Percentiles rank a stretch among this genome's conserved stretches.
Evolutionary conservation across 2,113 vertebrate genomes (phyloP).

Genomic region (Speoplatyrhinus poulsoni): DNA sequence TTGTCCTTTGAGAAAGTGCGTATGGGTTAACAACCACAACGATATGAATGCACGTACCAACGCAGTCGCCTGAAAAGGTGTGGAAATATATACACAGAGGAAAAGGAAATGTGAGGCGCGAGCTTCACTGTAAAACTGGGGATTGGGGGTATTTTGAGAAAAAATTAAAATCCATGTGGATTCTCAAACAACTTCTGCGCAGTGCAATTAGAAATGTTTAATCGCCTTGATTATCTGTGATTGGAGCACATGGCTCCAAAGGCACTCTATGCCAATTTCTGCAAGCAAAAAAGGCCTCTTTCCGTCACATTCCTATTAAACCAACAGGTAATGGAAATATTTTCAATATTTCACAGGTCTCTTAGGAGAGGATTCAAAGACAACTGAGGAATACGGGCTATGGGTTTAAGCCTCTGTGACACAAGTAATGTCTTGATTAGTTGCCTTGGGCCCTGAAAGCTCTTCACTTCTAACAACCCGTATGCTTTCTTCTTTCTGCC

Average conservation of each 20-base stretch:
- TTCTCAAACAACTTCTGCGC: constrained; percentile 65
- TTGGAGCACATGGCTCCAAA: constrained; percentile 41
- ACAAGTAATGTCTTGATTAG: constrained; percentile 75
- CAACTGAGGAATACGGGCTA: neutral
- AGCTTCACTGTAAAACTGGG: constrained; percentile 70
- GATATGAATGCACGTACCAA: constrained; percentile 19
- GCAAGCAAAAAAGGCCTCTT: neutral
- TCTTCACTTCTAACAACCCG: constrained; percentile 61
- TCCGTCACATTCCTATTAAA: constrained; percentile 47
- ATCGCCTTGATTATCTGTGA: constrained; percentile 72
- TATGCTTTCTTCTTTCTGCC: constrained; percentile 51
- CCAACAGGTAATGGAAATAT: constrained; percentile 68
- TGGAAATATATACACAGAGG: constrained; percentile 31
- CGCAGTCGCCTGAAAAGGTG: constrained; percentile 40
- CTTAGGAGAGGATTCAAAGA: constrained; percentile 19
- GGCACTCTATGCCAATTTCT: too few relatives aligned
- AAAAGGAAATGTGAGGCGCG: constrained; percentile 30
- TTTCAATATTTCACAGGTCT: constrained; percentile 62
- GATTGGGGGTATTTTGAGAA: constrained; percentile 46
- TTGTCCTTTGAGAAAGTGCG: constrained; percentile 61
- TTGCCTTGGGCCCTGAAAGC: constrained; percentile 60
- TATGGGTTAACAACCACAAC: constrained; percentile 45
- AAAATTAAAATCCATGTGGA: constrained; percentile 73
- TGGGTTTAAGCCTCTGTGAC: constrained; percentile 71
- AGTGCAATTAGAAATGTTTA: constrained; percentile 76